phyloP scores from a whole-genome alignment of 1,140 invertebrate genomes.

The Brachionus paranguensis region DNA sequence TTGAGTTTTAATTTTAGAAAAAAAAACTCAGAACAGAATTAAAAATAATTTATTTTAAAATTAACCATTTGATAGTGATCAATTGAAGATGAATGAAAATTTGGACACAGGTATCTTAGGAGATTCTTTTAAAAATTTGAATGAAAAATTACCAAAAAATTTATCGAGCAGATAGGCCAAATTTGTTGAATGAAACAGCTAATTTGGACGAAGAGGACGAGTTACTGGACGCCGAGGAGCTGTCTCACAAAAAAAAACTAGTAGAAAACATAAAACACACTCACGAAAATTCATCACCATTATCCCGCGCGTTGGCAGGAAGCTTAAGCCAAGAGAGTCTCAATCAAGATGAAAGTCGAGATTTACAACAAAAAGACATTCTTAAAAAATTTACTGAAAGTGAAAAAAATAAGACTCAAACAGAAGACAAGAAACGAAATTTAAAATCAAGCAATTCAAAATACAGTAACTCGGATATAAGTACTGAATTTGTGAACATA shows the following conservation, averaged over 20 bases:
- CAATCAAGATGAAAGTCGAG: not conserved
- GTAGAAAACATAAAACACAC: not conserved
- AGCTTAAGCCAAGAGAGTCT: not conserved
- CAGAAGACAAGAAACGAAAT: not conserved
- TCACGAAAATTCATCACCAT: not conserved
- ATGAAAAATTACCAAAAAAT: not conserved
- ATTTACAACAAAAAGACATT: constrained; percentile 9
- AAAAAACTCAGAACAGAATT: not conserved
- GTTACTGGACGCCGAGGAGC: not conserved
- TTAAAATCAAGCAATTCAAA: constrained; percentile 15
- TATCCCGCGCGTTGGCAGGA: not conserved
- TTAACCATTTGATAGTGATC: not conserved
- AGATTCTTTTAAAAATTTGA: not conserved
- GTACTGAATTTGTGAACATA: constrained; percentile 17
- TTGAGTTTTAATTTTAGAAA: not conserved
- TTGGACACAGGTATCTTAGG: not conserved
- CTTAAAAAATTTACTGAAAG: not conserved
- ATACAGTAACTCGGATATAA: constrained; percentile 24
- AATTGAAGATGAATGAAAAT: not conserved
- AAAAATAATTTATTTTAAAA: not conserved
- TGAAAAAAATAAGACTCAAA: not conserved
- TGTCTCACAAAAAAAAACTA: constrained; percentile 14
- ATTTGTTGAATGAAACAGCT: not conserved
- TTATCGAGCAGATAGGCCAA: not conserved
- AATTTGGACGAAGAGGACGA: constrained; percentile 4